A percentile compares a stretch with the other conserved stretches of the same genome.
phyloP scores from a whole-genome alignment of 1,140 invertebrate species.

The Araneus ventricosus region DNA sequence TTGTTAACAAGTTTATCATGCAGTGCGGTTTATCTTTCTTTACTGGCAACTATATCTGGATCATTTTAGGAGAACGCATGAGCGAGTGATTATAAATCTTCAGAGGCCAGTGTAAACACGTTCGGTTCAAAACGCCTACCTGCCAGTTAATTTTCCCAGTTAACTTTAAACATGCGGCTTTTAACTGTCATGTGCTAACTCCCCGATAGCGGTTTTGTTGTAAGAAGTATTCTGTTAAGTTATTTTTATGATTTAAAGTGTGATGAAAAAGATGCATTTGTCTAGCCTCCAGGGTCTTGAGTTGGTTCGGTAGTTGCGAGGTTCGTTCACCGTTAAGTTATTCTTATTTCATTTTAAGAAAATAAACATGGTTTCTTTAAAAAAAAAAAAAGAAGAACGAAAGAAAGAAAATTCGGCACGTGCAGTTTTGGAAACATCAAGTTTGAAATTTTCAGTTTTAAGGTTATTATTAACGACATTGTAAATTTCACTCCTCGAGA shows the following conservation, averaged over 20 bases:
- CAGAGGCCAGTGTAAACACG: not conserved
- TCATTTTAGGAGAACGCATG: not conserved
- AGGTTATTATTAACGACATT: too few relatives aligned
- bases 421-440: too few relatives aligned
- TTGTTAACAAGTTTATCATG: not conserved
- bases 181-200: not conserved
- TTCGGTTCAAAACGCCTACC: not conserved
- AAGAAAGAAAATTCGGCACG: too few relatives aligned
- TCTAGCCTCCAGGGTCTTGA: not conserved
- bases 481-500: too few relatives aligned
- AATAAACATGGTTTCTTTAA: too few relatives aligned
- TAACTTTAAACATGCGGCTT: not conserved
- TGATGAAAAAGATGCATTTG: not conserved
- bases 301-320: not conserved
- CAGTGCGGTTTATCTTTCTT: constrained; percentile 20
- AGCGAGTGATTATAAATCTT: constrained; percentile 13
- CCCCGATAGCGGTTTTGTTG: not conserved
- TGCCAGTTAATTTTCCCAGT: not conserved
- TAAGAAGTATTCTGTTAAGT: not conserved
- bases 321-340: not conserved
- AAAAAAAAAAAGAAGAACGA: too few relatives aligned
- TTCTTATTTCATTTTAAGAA: not conserved
- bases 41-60: not conserved
- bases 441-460: too few relatives aligned
- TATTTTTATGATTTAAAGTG: constrained; percentile 14